These are phyloP conservation scores for Strongylocentrotus purpuratus DNA, from an alignment of 35 echinoderm and acorn worm species.

Conservation along the genomic window DNA sequence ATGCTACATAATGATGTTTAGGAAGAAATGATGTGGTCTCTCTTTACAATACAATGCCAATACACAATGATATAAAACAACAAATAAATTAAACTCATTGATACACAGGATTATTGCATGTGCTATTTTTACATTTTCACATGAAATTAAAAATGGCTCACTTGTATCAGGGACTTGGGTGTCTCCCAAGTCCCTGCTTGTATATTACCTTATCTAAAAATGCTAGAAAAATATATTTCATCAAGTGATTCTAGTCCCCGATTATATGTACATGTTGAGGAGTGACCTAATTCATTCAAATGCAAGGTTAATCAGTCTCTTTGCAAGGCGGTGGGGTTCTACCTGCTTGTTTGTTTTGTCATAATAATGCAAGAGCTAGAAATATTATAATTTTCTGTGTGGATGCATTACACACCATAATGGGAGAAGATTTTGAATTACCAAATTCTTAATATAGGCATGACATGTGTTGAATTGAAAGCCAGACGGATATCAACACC, in stretches of 20 bases:
- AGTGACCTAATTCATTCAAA: not conserved
- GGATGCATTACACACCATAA: too few species aligned
- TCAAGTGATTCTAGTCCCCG: not conserved
- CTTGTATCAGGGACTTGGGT: too few species aligned
- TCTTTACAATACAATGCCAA: not conserved
- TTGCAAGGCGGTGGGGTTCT: not conserved
- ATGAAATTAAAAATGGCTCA: too few species aligned
- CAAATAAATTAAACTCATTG: not conserved
- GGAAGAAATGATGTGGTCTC: not conserved
- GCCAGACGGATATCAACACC: too few species aligned
- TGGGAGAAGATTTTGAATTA: too few species aligned
- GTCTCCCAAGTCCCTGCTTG: not conserved
- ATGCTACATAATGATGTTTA: not conserved
- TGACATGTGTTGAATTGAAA: too few species aligned
- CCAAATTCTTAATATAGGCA: too few species aligned
- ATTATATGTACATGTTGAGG: not conserved
- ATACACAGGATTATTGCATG: not conserved
- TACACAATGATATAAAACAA: not conserved
- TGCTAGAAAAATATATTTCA: not conserved
- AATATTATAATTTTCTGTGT: too few species aligned
- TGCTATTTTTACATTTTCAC: not conserved
- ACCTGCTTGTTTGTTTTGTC: too few species aligned
- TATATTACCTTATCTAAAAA: not conserved
- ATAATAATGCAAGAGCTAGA: too few species aligned
- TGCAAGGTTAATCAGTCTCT: too few species aligned